A percentile compares a stretch with the other conserved stretches of the same genome.
These are phyloP conservation scores for Amyelois transitella DNA, from an alignment of 1,140 invertebrate genomes.

Conservation along the genomic window DNA sequence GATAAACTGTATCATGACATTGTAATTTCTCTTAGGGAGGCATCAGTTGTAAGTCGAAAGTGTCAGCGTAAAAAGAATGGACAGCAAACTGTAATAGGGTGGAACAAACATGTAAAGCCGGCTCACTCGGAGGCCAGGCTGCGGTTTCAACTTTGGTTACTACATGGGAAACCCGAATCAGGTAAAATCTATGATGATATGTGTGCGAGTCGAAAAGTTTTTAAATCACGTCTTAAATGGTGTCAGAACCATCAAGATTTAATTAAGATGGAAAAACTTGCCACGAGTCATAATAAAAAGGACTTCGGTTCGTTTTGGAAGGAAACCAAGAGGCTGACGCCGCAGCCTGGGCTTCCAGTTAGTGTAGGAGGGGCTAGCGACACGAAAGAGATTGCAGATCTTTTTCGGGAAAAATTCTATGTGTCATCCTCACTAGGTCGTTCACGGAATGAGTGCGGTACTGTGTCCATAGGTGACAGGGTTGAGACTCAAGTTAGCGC, in stretches of 20 bases:
- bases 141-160: slow-evolving; percentile 5
- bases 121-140: slow-evolving; percentile 10
- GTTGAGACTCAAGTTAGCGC: not conserved
- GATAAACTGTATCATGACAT: no score
- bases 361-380: not conserved
- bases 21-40: no score
- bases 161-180: not conserved
- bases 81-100: slow-evolving; percentile 4
- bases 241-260: slow-evolving; percentile 20
- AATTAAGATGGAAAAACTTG: slow-evolving; percentile 22
- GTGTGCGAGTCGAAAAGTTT: slow-evolving; percentile 4
- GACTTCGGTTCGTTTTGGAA: slow-evolving; percentile 22
- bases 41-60: not conserved
- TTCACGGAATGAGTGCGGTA: slow-evolving; percentile 1
- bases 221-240: slow-evolving; percentile 12
- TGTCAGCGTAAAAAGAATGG: not conserved
- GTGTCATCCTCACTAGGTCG: slow-evolving; percentile 13
- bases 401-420: not conserved
- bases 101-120: slow-evolving; percentile 12
- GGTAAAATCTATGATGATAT: slow-evolving; percentile 9
- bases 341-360: slow-evolving; percentile 8
- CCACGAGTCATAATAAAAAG: slow-evolving; percentile 9
- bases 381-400: not conserved
- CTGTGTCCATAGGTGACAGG: not conserved
- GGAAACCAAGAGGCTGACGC: slow-evolving; percentile 10